These are phyloP conservation scores for Glyptemys insculpta DNA, from an alignment of 2,797 vertebrate species.

Conservation along the genomic window DNA sequence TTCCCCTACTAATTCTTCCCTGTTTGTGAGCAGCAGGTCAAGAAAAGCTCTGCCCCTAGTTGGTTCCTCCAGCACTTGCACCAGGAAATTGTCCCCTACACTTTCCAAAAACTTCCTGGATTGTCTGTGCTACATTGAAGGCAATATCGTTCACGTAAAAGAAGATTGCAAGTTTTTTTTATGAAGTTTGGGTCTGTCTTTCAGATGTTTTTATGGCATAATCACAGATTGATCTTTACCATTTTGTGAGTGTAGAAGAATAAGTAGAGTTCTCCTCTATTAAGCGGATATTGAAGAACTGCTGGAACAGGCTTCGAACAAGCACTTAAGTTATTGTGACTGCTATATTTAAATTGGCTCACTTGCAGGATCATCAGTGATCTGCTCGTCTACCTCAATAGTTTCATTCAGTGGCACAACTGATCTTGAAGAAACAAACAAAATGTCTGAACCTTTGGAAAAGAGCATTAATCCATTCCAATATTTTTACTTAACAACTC, in stretches of 20 bases:
- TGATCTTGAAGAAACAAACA: neutral
- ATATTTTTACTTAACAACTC: neutral
- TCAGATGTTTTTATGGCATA: constrained; percentile 8
- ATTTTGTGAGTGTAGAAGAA: constrained; percentile 11
- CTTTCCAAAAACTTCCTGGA: no score
- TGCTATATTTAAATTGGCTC: neutral
- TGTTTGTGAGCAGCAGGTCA: no score
- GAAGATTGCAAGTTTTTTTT: neutral
- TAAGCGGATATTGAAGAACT: neutral
- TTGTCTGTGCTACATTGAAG: neutral
- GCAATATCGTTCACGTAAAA: accelerated
- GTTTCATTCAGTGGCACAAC: neutral
- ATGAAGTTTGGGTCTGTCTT: neutral
- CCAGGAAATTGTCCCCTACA: no score
- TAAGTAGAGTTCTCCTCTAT: neutral
- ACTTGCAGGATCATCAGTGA: neutral
- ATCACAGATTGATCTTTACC: neutral
- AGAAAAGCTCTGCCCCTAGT: no score
- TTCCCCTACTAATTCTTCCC: no score
- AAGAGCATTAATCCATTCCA: no score
- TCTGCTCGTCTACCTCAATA: neutral
- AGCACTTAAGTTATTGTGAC: neutral
- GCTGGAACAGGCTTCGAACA: neutral
- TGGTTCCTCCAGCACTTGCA: no score
- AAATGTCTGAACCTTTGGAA: neutral